A percentile compares a stretch with the other conserved stretches of the same genome.
These are phyloP conservation scores for Halcyon chelicuti DNA, from an alignment of 2,797 vertebrate genomes.

Conservation along the genomic window DNA sequence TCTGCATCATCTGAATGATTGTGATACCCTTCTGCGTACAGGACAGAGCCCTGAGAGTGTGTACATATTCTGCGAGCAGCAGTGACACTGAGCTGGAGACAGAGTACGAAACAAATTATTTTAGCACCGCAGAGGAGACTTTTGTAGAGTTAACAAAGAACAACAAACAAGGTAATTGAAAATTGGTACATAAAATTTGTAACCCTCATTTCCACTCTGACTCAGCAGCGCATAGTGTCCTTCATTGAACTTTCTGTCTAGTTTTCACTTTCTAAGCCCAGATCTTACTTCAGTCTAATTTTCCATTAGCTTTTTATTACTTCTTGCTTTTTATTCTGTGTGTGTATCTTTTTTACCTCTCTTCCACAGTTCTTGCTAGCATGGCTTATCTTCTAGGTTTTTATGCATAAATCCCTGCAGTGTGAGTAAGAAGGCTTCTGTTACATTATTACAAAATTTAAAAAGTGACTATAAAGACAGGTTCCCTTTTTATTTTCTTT, in stretches of 20 bases:
- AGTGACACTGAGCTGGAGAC: slow-evolving; percentile 82
- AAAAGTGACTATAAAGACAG: neutral
- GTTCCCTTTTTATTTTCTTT: neutral
- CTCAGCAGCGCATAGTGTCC: neutral
- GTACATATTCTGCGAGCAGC: slow-evolving; percentile 80
- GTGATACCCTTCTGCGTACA: slow-evolving; percentile 59
- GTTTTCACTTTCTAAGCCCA: slow-evolving; percentile 8
- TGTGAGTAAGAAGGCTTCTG: slow-evolving; percentile 32
- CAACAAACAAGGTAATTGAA: slow-evolving; percentile 78
- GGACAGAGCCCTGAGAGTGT: slow-evolving; percentile 79
- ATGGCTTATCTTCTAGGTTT: neutral
- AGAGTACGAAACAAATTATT: slow-evolving; percentile 67
- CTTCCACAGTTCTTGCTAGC: slow-evolving; percentile 19
- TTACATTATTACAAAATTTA: slow-evolving; percentile 19
- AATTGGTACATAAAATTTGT: neutral
- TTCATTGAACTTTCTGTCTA: neutral
- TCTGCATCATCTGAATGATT: neutral
- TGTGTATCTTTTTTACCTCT: neutral
- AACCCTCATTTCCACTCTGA: neutral
- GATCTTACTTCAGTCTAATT: slow-evolving; percentile 48
- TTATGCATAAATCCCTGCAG: slow-evolving; percentile 1
- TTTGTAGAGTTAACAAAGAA: slow-evolving; percentile 75
- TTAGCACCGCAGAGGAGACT: slow-evolving; percentile 72
- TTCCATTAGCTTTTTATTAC: slow-evolving; percentile 55
- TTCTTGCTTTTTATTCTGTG: slow-evolving; percentile 1